These are phyloP conservation scores for Stenodera caucasica DNA, from an alignment of 2,888 invertebrate species.

Conservation along the genomic window DNA sequence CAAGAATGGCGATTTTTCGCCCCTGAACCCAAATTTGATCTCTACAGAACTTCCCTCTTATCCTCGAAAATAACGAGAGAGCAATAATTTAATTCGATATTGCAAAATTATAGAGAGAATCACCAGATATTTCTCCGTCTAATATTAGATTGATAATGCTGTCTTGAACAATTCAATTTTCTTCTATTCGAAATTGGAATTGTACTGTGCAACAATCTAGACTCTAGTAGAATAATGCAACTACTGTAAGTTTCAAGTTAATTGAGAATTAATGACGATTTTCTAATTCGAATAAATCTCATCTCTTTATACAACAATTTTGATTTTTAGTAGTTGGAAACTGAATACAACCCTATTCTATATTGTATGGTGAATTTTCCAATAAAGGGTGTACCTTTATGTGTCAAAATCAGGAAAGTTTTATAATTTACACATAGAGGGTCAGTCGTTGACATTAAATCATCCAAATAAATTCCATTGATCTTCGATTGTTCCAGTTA, in stretches of 20 bases:
- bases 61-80: too few species aligned
- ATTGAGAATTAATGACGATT: conserved; percentile 5
- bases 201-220: neutral
- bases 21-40: too few species aligned
- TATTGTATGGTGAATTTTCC: neutral
- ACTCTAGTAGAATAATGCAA: neutral
- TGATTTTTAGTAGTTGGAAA: neutral
- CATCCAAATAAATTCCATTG: neutral
- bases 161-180: neutral
- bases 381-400: neutral
- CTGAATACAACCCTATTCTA: neutral
- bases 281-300: neutral
- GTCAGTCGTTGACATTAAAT: neutral
- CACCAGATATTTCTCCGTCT: neutral
- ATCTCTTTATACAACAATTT: too few species aligned
- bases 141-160: neutral
- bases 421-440: conserved; percentile 1
- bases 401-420: conserved; percentile 2
- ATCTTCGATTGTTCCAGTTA: neutral
- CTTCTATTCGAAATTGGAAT: neutral
- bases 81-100: neutral
- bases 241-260: neutral
- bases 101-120: neutral
- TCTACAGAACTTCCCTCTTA: too few species aligned
- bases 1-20: too few species aligned